A percentile compares a stretch with the other conserved stretches of the same genome.
Conservation (phyloP, 2,888 invertebrate species). For the Cyclophora punctaria region DNA sequence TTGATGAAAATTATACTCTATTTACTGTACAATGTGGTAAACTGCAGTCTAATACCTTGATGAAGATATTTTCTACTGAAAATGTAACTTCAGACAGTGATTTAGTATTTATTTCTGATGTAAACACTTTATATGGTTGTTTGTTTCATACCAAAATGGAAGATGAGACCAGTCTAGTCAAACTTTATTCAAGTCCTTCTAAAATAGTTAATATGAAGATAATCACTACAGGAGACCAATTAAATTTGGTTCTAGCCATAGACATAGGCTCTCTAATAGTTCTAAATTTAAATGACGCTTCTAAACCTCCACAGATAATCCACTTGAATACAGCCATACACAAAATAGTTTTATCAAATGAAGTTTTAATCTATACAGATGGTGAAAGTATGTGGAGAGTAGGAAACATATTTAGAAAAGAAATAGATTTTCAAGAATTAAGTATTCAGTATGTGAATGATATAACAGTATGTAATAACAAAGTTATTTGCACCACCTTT, state of each 20-base stretch:
- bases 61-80: too few species aligned
- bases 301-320: constrained; percentile 23
- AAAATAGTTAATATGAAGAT: constrained; percentile 37
- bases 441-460: constrained; percentile 47
- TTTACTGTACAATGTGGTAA: too few species aligned
- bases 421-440: constrained; percentile 36
- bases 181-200: constrained; percentile 45
- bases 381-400: constrained; percentile 50
- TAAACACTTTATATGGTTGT: constrained; percentile 33
- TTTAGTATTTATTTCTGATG: constrained; percentile 38
- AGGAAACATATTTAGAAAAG: constrained; percentile 31
- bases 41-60: too few species aligned
- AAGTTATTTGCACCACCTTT: constrained; percentile 52
- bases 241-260: constrained; percentile 20
- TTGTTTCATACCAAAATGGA: constrained; percentile 27
- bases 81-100: constrained; percentile 6
- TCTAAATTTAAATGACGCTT: constrained; percentile 19
- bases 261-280: constrained; percentile 44
- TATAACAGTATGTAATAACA: constrained; percentile 35
- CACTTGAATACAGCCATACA: constrained; percentile 50
- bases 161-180: constrained; percentile 24
- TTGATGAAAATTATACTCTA: too few species aligned
- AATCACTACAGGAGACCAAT: constrained; percentile 3
- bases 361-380: constrained; percentile 48
- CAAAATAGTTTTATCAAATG: constrained; percentile 31